Evolutionary conservation across 1,140 invertebrate genomes (phyloP), one percentile per base, ranked within the genome.

Genomic region (Pseudomyrmex gracilis): DNA sequence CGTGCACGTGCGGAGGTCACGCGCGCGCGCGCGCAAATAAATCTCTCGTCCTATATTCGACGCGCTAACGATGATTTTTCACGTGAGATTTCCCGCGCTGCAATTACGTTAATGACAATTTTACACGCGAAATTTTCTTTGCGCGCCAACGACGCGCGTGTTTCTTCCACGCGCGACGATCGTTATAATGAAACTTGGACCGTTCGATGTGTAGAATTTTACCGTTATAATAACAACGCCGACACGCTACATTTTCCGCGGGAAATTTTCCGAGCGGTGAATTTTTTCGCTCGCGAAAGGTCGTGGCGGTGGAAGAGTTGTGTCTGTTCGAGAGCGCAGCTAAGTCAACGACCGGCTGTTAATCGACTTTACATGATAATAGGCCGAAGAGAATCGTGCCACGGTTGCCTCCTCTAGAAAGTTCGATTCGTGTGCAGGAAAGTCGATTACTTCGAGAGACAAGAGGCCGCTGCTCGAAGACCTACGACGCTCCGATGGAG

Each of bases 381-480:
- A 80, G 83, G 64, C 70, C 83, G 73, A 89, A 61, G 77, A 78
- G 57, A 83, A 86, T 89, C 78, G 76, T 71, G 80, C 80, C 80
- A 73, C 53, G 67, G 76, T 80, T 80, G 53, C 55, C 78, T 87
- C 67, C 53, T 71, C 47, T 80, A 84, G 84, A 82, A 84, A 73
- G 84, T 86, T 84, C 68, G 74, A 73, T 88, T 82, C 68, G 78
- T 74, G 82, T 83, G 84, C 86, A 86, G 58, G 84, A 88, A 88
- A 87, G 83, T 87, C 77, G 85, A 86, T 84, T 84, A 84, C 73
- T 76, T 17, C 43, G 22, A 58, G 82, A 76, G 82, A 77, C 82
- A 80, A 80, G 73, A 83, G 82, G n/a, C 74, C 58, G 58, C 47
- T 60, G 70, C 61, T 85, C 71, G 71, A 85, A 83, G 71, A 85